Evolutionary conservation across 2,113 vertebrate genomes (phyloP).

Genomic region (Aplodontia rufa): DNA sequence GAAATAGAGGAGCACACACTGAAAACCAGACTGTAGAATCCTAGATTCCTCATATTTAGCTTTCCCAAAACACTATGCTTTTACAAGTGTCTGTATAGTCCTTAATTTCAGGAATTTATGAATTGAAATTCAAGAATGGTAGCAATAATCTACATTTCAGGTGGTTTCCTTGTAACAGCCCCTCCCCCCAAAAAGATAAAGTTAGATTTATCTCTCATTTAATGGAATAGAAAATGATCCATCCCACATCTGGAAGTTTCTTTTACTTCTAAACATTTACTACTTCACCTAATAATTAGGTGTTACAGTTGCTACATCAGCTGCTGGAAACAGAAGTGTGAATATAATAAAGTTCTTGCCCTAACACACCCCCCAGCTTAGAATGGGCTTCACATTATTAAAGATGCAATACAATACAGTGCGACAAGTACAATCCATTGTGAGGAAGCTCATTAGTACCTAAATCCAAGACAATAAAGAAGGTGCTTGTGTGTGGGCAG

Average conservation of each 20-base stretch:
- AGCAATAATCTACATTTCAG: not conserved
- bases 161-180: not conserved
- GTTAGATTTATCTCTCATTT: not conserved
- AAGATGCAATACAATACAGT: not conserved
- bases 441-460: not conserved
- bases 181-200: not conserved
- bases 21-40: not conserved
- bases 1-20: not conserved
- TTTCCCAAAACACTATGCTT: not conserved
- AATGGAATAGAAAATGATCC: not conserved
- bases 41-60: not conserved
- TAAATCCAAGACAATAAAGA: not conserved
- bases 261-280: not conserved
- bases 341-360: not conserved
- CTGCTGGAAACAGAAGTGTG: not conserved
- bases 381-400: not conserved
- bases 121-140: not conserved
- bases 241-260: not conserved
- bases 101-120: not conserved
- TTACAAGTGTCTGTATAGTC: not conserved
- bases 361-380: not conserved
- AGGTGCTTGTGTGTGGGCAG: not conserved
- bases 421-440: not conserved
- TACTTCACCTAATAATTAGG: not conserved
- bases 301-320: not conserved